Base-by-base conservation (phyloP, 2,888 invertebrate genomes). In the Caenorhabditis parvicauda region DNA sequence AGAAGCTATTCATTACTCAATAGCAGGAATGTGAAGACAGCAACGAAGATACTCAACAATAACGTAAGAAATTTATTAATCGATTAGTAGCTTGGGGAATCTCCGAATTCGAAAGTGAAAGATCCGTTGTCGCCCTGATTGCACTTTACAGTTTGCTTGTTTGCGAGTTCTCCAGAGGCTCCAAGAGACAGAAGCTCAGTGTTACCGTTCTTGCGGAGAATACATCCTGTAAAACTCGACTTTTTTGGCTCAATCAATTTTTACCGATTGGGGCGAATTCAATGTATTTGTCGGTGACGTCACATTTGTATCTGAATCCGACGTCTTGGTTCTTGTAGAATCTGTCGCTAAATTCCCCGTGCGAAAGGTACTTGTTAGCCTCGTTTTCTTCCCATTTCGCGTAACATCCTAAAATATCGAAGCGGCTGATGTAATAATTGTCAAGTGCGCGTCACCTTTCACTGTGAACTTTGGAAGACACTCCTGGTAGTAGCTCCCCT, bases 271-370 rank as follows among this genome's bases (percentile, higher is more conserved):
- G 63, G 3, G 52, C 54, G 29, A 63, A 58, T 14, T 47, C 52
- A 37, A 63, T 59, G 50, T 63, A 63, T 37, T 49, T 53, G 22
- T 55, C 45, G 43, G 35, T 46, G 54, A 59, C 55, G 19, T 54
- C 55, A 37, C 63, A 63, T 38, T 52, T 43, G 50, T 63, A 63
- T 4, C 54, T 32, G 53, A 63, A 63, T 44, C 63, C 63, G n/a
- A 63, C 52, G 7, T 41, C 27, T 17, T 52, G 49, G 17, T 47
- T 52, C 38, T 46, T 45, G 51, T 63, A 63, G 42, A 54, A 44
- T 14, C 63, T 48, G 25, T 63, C 54, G 45, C 48, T 49, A 6
- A 46, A 42, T 21, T 55, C 53, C 24, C 32, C 50, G 39, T 42
- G 38, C 38, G 44, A 29, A 12, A 63, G 53, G 32, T 53, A 63